A percentile compares a stretch with the other conserved stretches of the same genome.
phyloP scores from a whole-genome alignment of 1,140 invertebrate species.

The Micrasema longulum region DNA sequence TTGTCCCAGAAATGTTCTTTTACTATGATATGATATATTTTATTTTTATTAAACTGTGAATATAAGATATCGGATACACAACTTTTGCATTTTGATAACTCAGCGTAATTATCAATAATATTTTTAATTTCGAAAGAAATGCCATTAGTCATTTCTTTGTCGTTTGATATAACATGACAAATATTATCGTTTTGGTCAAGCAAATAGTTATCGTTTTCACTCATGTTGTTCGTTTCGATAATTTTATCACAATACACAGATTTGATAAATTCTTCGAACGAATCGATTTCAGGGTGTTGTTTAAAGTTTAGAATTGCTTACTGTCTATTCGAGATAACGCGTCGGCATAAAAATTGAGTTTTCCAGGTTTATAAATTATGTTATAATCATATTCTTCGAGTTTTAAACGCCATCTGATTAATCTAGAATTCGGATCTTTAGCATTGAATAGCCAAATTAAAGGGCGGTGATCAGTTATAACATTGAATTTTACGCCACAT shows the following conservation, averaged over 20 bases:
- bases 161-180: background rate
- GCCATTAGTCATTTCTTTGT: conserved; percentile 52
- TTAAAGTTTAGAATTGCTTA: background rate
- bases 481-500: conserved; percentile 62
- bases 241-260: background rate
- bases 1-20: no score
- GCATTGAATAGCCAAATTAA: conserved; percentile 62
- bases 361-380: conserved; percentile 62
- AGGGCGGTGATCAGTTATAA: conserved; percentile 68
- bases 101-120: conserved; percentile 45
- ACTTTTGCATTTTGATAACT: no score
- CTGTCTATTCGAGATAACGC: conserved; percentile 50
- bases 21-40: no score
- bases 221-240: background rate
- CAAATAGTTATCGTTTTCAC: background rate
- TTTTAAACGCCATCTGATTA: conserved; percentile 66
- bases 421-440: conserved; percentile 62
- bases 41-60: no score
- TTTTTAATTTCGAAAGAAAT: conserved; percentile 61
- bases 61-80: no score
- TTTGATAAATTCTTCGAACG: background rate
- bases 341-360: conserved; percentile 59
- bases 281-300: background rate
- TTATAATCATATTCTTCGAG: conserved; percentile 63
- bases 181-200: background rate